These are phyloP conservation scores for Artibeus lituratus DNA, from an alignment of 2,797 vertebrate species.

Conservation along the genomic window DNA sequence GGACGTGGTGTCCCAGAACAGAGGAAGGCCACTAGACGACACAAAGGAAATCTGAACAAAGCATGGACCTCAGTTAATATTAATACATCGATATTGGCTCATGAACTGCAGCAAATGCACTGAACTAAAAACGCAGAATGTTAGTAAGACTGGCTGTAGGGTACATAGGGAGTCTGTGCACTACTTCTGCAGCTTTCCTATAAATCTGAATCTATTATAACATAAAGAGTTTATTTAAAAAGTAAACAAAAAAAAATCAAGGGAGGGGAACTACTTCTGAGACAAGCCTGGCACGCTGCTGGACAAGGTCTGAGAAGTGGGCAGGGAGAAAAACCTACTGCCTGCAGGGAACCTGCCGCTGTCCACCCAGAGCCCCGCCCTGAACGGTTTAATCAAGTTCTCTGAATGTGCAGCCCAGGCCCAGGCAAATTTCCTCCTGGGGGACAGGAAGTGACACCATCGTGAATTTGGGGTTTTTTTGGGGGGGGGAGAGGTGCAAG, in stretches of 20 bases:
- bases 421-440: too few species aligned
- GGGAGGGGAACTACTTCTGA: neutral
- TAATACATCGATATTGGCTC: too few species aligned
- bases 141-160: neutral
- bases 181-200: neutral
- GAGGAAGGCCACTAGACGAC: neutral
- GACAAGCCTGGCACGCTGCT: neutral
- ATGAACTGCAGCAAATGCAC: neutral
- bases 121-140: neutral
- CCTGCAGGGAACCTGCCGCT: neutral
- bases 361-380: neutral
- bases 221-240: neutral
- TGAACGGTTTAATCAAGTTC: neutral
- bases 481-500: too few species aligned
- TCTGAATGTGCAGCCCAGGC: neutral
- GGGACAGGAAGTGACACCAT: neutral
- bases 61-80: neutral
- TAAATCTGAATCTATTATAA: conserved; percentile 23
- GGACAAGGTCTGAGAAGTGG: neutral
- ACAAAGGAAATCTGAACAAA: neutral
- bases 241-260: neutral
- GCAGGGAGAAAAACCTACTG: neutral
- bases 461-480: neutral
- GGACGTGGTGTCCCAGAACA: neutral
- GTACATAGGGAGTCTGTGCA: neutral